Base-by-base conservation (phyloP, 1,140 invertebrate species). In the Caerostris darwini region DNA sequence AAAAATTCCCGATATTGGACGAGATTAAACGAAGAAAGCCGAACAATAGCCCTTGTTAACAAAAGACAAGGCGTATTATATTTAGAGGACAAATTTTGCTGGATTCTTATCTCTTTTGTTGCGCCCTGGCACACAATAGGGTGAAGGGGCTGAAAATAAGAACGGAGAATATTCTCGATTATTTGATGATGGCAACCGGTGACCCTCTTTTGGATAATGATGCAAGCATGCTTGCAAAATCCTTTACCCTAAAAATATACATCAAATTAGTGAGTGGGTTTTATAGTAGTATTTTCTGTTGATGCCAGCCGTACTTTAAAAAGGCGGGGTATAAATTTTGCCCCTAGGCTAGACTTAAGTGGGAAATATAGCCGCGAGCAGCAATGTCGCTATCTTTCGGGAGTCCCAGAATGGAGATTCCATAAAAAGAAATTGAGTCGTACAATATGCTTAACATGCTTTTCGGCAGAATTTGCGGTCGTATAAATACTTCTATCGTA, bases 31-130 rank as follows among this genome's bases (percentile, higher is more conserved):
- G 69, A 19, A 34, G 8, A 81, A 71, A 14, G 89, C 19, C 58
- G 71, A 91, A 91, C 89, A 91, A 91, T 91, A 91, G 89, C 59
- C 56, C 89, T 91, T 91, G 89, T 91, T 91, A 91, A 91, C 89
- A 91, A 91, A 81, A 57, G 89, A 81, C 89, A 61, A 71, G 89
- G 71, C 89, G 89, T 91, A 91, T 91, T 91, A 91, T 91, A 91
- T 82, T 91, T 91, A 91, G 71, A 82, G 69, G 34, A 71, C 89
- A 91, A 91, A 91, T 91, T 91, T 91, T 14, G 71, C 53, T 69
- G 87, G 34, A 7, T 34, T 3, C 87, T 54, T n/a, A n/a, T n/a
- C 5, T 14, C 87, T 56, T 54, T 89, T 89, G 87, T 89, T 89
- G 87, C 54, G 53, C 53, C n/a, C 7, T 1, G 58, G 56, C 58